Conservation (phyloP, 2,113 vertebrate genomes). For the Poecilia latipinna region DNA sequence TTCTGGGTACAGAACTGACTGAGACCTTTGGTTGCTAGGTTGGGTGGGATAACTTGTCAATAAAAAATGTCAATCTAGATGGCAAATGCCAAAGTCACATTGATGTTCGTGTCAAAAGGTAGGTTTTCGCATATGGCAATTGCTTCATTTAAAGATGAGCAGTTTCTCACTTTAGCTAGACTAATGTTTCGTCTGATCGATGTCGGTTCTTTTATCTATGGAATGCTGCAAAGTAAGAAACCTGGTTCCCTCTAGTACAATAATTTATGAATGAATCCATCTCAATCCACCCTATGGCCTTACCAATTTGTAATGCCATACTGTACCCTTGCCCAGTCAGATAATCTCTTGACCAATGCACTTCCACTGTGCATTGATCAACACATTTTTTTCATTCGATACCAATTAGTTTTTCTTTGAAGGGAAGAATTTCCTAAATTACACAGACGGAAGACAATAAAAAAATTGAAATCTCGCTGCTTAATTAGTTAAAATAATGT, state of each 20-base stretch:
- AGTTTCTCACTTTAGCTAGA: background rate
- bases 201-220: slow-evolving; percentile 11
- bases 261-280: slow-evolving; percentile 53
- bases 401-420: background rate
- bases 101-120: background rate
- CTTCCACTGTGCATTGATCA: too few species aligned
- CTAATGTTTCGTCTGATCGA: background rate
- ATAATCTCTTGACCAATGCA: too few species aligned
- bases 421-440: background rate
- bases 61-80: background rate
- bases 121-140: background rate
- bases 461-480: background rate
- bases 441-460: background rate
- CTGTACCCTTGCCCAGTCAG: too few species aligned
- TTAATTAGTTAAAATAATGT: background rate
- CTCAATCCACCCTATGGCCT: too few species aligned
- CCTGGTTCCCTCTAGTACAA: slow-evolving; percentile 58
- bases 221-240: slow-evolving; percentile 42
- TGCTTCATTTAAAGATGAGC: background rate
- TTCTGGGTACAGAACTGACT: slow-evolving; percentile 13
- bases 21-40: background rate
- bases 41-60: background rate
- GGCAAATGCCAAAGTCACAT: background rate
- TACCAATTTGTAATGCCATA: too few species aligned
- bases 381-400: too few species aligned